Evolutionary conservation across 2,113 vertebrate genomes (phyloP).

Genomic region (Neotragus moschatus): DNA sequence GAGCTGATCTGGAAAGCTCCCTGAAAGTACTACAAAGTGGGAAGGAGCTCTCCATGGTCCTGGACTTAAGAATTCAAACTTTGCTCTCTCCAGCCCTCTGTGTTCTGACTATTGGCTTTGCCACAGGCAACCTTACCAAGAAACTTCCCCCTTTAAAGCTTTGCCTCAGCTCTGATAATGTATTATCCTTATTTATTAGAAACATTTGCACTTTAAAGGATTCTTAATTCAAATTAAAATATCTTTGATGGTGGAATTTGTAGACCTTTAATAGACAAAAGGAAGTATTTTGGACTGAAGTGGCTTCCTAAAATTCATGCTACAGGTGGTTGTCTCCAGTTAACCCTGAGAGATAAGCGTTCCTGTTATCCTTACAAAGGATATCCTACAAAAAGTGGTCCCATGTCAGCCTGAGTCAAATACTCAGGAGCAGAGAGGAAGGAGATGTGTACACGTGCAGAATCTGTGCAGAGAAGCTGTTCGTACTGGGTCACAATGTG

Average conservation of each 20-base stretch:
- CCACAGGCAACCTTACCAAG: neutral
- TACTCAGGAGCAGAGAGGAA: neutral
- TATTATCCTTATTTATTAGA: neutral
- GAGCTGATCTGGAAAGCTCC: neutral
- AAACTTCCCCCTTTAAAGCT: neutral
- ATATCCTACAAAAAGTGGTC: no score
- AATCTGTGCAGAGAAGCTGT: neutral
- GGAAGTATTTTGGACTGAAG: neutral
- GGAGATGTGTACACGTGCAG: neutral
- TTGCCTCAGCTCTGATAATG: neutral
- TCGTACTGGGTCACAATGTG: neutral
- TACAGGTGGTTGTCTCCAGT: neutral
- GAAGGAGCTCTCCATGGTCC: neutral
- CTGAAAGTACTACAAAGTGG: neutral
- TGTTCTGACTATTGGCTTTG: neutral
- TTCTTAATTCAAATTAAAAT: constrained; percentile 31
- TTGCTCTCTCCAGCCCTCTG: neutral
- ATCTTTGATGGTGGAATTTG: neutral
- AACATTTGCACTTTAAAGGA: neutral
- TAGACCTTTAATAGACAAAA: neutral
- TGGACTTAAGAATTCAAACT: neutral
- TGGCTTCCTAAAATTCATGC: neutral
- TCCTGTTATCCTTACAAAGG: neutral
- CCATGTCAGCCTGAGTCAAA: neutral
- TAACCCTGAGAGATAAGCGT: neutral